Evolutionary conservation across 2,797 vertebrate genomes (phyloP).

Genomic region (Ispidina picta): DNA sequence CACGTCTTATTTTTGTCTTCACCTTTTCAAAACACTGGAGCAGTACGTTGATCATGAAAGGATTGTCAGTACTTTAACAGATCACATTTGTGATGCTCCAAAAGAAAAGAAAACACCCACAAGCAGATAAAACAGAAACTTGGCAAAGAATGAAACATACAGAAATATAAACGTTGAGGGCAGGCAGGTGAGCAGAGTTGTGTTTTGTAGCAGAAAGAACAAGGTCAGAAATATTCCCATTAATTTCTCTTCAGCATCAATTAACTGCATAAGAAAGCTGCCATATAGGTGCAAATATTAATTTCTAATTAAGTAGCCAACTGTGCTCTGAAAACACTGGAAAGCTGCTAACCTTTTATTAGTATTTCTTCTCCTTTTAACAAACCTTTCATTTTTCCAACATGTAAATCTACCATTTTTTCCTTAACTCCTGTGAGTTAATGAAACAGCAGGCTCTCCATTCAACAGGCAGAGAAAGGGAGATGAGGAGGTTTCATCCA

Average conservation of each 20-base stretch:
- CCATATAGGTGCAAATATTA: neutral
- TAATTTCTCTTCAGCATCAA: neutral
- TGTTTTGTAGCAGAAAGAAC: neutral
- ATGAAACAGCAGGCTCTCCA: neutral
- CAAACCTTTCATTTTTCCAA: neutral
- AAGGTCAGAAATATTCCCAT: neutral
- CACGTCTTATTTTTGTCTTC: constrained; percentile 62
- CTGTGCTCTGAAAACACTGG: neutral
- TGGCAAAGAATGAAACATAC: constrained; percentile 37
- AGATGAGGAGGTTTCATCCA: neutral
- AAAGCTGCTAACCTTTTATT: constrained; percentile 6
- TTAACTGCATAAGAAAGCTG: neutral
- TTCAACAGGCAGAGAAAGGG: neutral
- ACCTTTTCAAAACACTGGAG: constrained; percentile 62
- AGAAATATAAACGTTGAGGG: neutral
- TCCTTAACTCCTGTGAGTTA: neutral
- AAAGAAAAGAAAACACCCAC: constrained; percentile 64
- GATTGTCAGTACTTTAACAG: constrained; percentile 56
- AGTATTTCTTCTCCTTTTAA: neutral
- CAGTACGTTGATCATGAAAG: neutral
- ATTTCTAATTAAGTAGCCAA: neutral
- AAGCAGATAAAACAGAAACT: constrained; percentile 59
- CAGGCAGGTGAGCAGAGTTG: constrained; percentile 11
- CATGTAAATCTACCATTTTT: neutral
- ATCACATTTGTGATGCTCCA: constrained; percentile 62